These are phyloP conservation scores for Tor tambroides DNA, from an alignment of 2,113 vertebrate species.

Conservation along the genomic window DNA sequence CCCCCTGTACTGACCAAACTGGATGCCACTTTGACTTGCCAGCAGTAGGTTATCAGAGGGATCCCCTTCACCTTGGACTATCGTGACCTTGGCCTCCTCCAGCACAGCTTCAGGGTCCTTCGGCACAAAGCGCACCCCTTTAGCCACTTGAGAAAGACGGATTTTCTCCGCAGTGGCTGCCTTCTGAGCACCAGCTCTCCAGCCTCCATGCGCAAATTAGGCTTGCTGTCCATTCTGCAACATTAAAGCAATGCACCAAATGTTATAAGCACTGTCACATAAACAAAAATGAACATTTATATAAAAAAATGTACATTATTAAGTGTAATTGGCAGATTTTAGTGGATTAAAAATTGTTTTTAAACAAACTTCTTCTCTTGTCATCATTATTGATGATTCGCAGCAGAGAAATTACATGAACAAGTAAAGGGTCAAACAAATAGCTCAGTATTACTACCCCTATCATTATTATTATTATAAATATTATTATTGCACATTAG, in stretches of 20 bases:
- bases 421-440: too few species aligned
- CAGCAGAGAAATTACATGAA: too few species aligned
- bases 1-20: constrained; percentile 5
- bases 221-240: constrained; percentile 16
- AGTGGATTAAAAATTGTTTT: too few species aligned
- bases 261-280: background rate
- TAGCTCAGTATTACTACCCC: too few species aligned
- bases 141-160: background rate
- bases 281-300: background rate
- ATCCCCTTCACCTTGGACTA: background rate
- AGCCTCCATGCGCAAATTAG: background rate
- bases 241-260: too few species aligned
- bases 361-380: too few species aligned
- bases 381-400: too few species aligned
- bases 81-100: background rate
- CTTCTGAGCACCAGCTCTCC: background rate
- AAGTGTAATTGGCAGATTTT: background rate
- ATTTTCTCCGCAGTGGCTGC: background rate
- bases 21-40: background rate
- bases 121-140: background rate
- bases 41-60: background rate
- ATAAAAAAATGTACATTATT: background rate
- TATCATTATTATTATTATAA: too few species aligned
- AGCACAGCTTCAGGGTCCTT: background rate
- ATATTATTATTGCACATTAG: too few species aligned